Base-by-base conservation (phyloP, 2,888 invertebrate species). In the Brenthis ino region DNA sequence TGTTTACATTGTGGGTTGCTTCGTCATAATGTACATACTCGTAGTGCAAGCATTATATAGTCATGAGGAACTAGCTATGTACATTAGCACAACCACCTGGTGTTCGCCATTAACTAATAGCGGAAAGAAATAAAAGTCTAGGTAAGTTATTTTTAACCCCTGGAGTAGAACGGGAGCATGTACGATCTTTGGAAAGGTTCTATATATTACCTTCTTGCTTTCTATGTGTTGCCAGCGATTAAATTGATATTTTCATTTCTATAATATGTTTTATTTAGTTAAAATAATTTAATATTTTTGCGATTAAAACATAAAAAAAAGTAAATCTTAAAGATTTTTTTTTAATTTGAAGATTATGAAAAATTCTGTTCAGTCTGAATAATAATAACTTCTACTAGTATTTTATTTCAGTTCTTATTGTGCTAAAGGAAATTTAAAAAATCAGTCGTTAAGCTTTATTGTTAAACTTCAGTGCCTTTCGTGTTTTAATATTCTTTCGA, bases 401-500 rank as follows among this genome's bases (percentile, higher is more conserved):
- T 43, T 43, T 43, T 43, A 11, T 43, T 43, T 43, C 37, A 43
- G 37, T 65, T 58, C 20, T 51, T 48, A 60, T 54, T 60, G 13
- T 53, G 28, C 33, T 20, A 60, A 20, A 65, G 20, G 54, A 51
- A n/a, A 14, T 28, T 60, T n/a, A 20, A 60, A 47, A 56, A 60
- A 33, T 20, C 60, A 54, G 33, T 60, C 33, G 54, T 60, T 67
- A 67, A 55, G 60, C 55, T 48, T 60, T 67, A 67, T 67, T 67
- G 66, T 66, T 55, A 58, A 55, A 55, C 48, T 67, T 60, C 57
- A 28, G 55, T 53, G 66, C 66, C 54, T 58, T 63, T 60, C 20
- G 14, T 20, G 60, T 67, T 67, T 67, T 60, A 67, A 67, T 67
- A 67, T 55, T 55, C 57, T 60, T 67, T 53, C 37, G 55, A 60